phyloP scores from a whole-genome alignment of 37 sponge, comb jelly and placozoan species.

The Oopsacas minuta region DNA sequence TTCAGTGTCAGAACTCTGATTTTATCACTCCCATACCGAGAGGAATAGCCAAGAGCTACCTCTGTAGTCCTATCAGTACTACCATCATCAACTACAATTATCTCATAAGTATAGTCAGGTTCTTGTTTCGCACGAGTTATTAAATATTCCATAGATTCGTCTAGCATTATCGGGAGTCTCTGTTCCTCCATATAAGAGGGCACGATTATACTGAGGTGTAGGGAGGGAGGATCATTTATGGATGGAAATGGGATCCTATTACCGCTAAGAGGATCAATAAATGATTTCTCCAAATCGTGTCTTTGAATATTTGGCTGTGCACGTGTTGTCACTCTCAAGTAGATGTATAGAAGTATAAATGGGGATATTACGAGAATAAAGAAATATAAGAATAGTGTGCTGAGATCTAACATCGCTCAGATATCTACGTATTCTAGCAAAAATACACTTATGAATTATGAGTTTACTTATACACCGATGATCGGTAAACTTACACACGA shows the following conservation, averaged over 20 bases:
- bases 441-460: no score
- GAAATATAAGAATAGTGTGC: no score
- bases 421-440: no score
- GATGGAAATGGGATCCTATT: slow-evolving; percentile 47
- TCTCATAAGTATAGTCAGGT: slow-evolving; percentile 56
- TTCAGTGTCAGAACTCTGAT: slow-evolving; percentile 70
- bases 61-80: slow-evolving; percentile 74
- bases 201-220: slow-evolving; percentile 61
- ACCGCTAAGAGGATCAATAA: slow-evolving; percentile 35
- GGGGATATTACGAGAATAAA: neutral
- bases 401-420: no score
- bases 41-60: slow-evolving; percentile 65
- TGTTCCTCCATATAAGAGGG: slow-evolving; percentile 91
- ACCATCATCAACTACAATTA: slow-evolving; percentile 94
- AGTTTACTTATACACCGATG: no score
- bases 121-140: slow-evolving; percentile 32
- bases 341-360: slow-evolving; percentile 30
- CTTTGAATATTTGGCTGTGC: slow-evolving; percentile 48
- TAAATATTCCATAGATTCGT: slow-evolving; percentile 63
- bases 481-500: no score
- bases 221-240: slow-evolving; percentile 38
- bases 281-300: slow-evolving; percentile 46
- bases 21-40: slow-evolving; percentile 54
- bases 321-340: slow-evolving; percentile 36
- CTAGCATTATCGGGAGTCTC: slow-evolving; percentile 75